Base-by-base conservation (phyloP, 2,888 invertebrate species). In the Anagyrus pseudococci region DNA sequence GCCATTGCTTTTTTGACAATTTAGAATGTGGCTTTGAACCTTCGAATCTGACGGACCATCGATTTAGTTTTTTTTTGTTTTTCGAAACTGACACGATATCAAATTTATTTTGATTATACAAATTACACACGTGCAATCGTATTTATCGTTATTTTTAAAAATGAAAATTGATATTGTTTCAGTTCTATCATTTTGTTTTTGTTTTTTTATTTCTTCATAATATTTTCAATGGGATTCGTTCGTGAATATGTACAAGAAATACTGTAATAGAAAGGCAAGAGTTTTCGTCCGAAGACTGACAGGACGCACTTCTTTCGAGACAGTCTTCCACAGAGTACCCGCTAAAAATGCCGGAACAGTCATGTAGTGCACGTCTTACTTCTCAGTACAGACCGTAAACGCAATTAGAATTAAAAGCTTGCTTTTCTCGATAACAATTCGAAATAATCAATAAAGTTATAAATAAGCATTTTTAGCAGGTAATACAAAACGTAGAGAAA, bases 1-100 rank as follows among this genome's bases (percentile, higher is more conserved):
- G 60, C 64, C 61, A 67, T 67, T 70, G 65, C 69, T 69, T 56
- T 58, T 60, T 54, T 62, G 48, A 53, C n/a, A 48, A 48, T 60
- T 70, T 68, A 70, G 69, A 70, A 70, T 68, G 26, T 65, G 65
- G 54, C 57, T 60, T 65, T 47, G 47, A 54, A 58, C 64, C 48
- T 58, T 66, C 61, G 47, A 58, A 52, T 56, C 53, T 58, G 41
- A 50, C 47, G 44, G 44, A 64, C 29, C 49, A 47, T 61, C n/a
- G 49, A 55, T 61, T 44, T 41, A 55, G n/a, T 52, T 48, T 54
- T 40, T 46, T 57, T 52, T 33, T 46, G 43, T 48, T 58, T 49
- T 37, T 57, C 20, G 25, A 17, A 40, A 22, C 40, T 41, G 20
- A 59, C 26, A 58, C 26, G 47, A 57, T 53, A 20, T 52, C 17